Conservation (phyloP, 2,797 vertebrate genomes). For the Thunnus albacares region DNA sequence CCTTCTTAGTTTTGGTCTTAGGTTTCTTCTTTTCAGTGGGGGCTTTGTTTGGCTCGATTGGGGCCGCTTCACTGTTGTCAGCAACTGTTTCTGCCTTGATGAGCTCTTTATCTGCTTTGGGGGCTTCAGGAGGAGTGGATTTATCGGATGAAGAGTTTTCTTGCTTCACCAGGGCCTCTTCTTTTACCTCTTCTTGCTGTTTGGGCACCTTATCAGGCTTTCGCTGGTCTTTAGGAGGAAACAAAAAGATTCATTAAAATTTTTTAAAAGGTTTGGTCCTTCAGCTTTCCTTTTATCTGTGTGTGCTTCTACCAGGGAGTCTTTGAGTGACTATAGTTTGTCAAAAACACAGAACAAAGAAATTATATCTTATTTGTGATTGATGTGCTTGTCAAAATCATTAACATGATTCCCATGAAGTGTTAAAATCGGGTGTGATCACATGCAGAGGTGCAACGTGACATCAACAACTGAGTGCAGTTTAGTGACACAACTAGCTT, state of each 20-base stretch:
- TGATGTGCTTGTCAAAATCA: neutral
- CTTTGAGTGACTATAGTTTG: neutral
- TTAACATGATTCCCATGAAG: neutral
- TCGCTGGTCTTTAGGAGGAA: constrained; percentile 36
- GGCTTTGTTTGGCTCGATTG: neutral
- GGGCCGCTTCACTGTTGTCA: neutral
- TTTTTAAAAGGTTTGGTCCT: neutral
- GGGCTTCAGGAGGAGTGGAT: neutral
- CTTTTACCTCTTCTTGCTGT: neutral
- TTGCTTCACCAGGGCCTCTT: neutral
- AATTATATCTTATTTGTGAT: neutral
- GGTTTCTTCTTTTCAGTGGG: constrained; percentile 13
- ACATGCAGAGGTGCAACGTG: constrained; percentile 32
- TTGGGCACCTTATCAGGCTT: neutral
- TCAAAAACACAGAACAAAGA: neutral
- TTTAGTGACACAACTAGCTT: constrained; percentile 4
- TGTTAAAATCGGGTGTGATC: constrained; percentile 30
- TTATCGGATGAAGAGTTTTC: neutral
- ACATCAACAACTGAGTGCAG: neutral
- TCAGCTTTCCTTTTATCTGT: neutral
- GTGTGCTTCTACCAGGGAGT: neutral
- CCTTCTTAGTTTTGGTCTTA: constrained; percentile 45
- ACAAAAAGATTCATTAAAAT: neutral
- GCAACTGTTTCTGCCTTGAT: neutral
- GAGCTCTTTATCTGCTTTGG: constrained; percentile 1